Evolutionary conservation across 1,140 invertebrate species (phyloP).

Genomic region (Potamilus streckersoni): DNA sequence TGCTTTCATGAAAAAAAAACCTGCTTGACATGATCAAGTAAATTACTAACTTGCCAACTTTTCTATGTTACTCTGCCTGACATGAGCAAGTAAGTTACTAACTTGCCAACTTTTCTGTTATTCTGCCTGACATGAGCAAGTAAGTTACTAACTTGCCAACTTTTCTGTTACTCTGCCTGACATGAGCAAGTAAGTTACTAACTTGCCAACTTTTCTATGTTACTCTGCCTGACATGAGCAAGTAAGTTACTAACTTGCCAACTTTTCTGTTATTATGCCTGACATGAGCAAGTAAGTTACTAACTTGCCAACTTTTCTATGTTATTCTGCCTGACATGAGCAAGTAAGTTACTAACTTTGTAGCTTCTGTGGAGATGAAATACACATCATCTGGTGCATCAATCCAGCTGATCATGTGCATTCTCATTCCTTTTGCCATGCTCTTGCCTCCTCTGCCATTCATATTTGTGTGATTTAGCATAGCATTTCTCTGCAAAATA

Average conservation of each 20-base stretch:
- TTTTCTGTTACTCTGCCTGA: too few relatives aligned
- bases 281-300: neutral
- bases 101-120: too few relatives aligned
- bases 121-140: too few relatives aligned
- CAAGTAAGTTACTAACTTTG: constrained; percentile 73
- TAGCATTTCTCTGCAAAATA: constrained; percentile 52
- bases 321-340: too few relatives aligned
- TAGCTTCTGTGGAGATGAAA: constrained; percentile 89
- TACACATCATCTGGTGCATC: constrained; percentile 97
- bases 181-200: neutral
- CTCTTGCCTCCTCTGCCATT: constrained; percentile 78
- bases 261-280: neutral
- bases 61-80: too few relatives aligned
- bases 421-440: constrained; percentile 46
- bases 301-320: neutral
- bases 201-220: constrained; percentile 71
- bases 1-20: constrained; percentile 12
- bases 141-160: constrained; percentile 74
- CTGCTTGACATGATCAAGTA: neutral
- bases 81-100: neutral
- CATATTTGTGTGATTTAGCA: constrained; percentile 53
- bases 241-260: neutral
- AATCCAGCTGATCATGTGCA: constrained; percentile 86
- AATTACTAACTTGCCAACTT: neutral
- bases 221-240: neutral